These are phyloP conservation scores for Aphidoletes aphidimyza DNA, from an alignment of 2,888 invertebrate genomes.

Conservation along the genomic window DNA sequence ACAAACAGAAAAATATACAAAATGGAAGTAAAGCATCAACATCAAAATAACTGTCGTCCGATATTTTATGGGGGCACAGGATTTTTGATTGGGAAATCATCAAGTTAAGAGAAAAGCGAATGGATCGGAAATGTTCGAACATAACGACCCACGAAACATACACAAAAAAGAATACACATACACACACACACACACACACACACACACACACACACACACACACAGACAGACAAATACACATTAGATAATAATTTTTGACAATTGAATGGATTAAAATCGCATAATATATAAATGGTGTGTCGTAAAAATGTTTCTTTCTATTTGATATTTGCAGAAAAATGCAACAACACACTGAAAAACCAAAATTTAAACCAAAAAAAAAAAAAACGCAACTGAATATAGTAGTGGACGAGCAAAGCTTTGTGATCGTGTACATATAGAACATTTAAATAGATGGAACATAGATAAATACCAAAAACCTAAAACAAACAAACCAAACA, in stretches of 20 bases:
- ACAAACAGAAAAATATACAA: background rate
- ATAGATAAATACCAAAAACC: background rate
- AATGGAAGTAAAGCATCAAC: background rate
- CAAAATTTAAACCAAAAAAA: too few species aligned
- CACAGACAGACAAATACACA: background rate
- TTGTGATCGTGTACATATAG: constrained; percentile 44
- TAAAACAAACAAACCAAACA: background rate
- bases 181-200: background rate
- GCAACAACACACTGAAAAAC: too few species aligned
- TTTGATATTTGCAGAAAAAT: constrained; percentile 8
- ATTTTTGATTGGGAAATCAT: constrained; percentile 31
- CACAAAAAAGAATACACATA: background rate
- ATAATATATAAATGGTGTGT: background rate
- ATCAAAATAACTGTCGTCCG: background rate
- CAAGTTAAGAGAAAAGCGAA: background rate
- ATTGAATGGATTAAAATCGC: constrained; percentile 8
- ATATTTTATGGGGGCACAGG: constrained; percentile 14
- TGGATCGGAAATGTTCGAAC: background rate
- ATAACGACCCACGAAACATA: too few species aligned
- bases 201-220: background rate
- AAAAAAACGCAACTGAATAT: background rate
- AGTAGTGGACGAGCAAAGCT: background rate
- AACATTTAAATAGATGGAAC: background rate
- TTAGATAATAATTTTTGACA: background rate
- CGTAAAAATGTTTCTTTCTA: constrained; percentile 2